phyloP scores from a whole-genome alignment of 2,113 vertebrate species.

The Hyperopisus bebe region DNA sequence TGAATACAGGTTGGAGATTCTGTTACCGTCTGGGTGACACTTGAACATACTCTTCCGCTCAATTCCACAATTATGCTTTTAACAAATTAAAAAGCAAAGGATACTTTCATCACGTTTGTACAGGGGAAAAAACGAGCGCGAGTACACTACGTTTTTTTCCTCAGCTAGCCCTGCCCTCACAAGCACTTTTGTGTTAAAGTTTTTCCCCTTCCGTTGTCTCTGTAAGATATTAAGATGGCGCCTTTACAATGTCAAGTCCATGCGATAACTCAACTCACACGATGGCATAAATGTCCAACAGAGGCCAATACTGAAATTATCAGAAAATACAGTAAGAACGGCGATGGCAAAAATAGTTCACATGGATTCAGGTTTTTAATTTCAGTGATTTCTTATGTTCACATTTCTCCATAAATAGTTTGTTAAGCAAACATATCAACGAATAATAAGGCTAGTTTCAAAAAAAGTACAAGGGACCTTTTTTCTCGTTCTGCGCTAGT shows the following conservation, averaged over 20 bases:
- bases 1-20: neutral
- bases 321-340: conserved; percentile 24
- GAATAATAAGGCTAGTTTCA: conserved; percentile 59
- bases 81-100: neutral
- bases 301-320: conserved; percentile 9
- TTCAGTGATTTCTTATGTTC: conserved; percentile 66
- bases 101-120: neutral
- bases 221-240: conserved; percentile 60
- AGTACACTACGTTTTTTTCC: neutral
- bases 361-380: conserved; percentile 63
- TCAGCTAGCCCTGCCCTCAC: neutral
- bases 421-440: conserved; percentile 66
- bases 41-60: neutral
- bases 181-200: neutral
- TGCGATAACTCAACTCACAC: conserved; percentile 50
- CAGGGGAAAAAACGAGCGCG: neutral
- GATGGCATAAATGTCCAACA: conserved; percentile 31
- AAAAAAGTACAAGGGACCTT: conserved; percentile 58
- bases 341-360: conserved; percentile 48
- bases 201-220: conserved; percentile 4
- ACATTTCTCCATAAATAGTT: conserved; percentile 69
- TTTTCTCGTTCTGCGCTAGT: conserved; percentile 47
- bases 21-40: neutral
- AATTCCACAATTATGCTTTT: conserved; percentile 1
- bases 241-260: conserved; percentile 63